Conservation (phyloP, 2,797 vertebrate genomes). For the Telmatherina bonti region DNA sequence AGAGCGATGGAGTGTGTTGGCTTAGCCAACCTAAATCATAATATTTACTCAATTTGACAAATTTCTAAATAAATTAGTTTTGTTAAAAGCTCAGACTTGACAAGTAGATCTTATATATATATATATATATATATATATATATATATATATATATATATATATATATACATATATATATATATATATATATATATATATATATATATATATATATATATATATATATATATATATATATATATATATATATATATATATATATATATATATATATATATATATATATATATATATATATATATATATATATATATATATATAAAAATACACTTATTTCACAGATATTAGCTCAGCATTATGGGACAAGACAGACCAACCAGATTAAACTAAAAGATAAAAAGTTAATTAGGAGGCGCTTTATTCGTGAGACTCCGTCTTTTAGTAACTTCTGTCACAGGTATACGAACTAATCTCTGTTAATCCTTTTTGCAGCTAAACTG, state of each 20-base stretch:
- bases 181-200: too few relatives aligned
- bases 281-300: too few relatives aligned
- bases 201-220: too few relatives aligned
- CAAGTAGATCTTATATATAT: too few relatives aligned
- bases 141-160: too few relatives aligned
- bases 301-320: background rate
- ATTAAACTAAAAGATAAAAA: background rate
- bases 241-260: too few relatives aligned
- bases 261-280: too few relatives aligned
- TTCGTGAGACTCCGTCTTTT: slow-evolving; percentile 31
- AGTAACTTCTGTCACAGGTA: slow-evolving; percentile 53
- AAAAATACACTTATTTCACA: background rate
- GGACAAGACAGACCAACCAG: background rate
- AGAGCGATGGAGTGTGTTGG: too few relatives aligned
- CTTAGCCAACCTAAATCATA: too few relatives aligned
- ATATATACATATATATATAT: too few relatives aligned
- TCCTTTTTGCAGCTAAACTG: slow-evolving; percentile 56
- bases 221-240: too few relatives aligned
- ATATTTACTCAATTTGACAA: background rate
- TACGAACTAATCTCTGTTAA: slow-evolving; percentile 63
- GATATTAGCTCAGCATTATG: background rate
- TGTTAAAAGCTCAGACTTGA: background rate
- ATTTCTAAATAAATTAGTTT: background rate
- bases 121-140: too few relatives aligned
- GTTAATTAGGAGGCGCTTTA: background rate